Percentiles rank a stretch among this genome's conserved stretches.
These are phyloP conservation scores for Crocodylus rhombifer DNA, from an alignment of 2,797 vertebrate genomes.

Conservation along the genomic window DNA sequence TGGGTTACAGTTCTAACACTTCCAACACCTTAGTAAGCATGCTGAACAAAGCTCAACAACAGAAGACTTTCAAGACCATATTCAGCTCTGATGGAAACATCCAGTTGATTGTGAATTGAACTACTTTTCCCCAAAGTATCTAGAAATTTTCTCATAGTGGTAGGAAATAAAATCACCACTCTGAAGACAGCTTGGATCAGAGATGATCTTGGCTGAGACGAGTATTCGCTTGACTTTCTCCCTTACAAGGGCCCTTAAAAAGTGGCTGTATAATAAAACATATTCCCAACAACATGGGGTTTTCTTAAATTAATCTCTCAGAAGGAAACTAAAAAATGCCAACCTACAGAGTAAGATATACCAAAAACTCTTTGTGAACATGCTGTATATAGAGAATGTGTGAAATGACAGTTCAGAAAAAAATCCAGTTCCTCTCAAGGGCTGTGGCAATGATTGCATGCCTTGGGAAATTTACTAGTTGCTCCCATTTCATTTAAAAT, in stretches of 20 bases:
- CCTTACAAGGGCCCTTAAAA: background rate
- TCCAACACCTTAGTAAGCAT: too few species aligned
- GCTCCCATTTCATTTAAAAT: background rate
- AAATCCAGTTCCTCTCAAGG: background rate
- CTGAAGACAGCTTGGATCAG: background rate
- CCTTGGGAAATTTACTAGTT: background rate
- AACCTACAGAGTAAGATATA: background rate
- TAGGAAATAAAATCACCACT: too few species aligned
- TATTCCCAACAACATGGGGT: background rate
- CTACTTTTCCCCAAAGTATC: too few species aligned
- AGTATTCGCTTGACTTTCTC: background rate
- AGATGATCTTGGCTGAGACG: background rate
- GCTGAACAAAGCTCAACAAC: too few species aligned
- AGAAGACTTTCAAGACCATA: too few species aligned
- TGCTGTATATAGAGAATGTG: background rate
- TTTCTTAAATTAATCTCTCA: background rate
- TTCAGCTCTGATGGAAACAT: too few species aligned
- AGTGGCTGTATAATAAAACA: background rate
- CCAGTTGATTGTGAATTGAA: too few species aligned
- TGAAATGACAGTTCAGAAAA: background rate
- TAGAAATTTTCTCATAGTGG: too few species aligned
- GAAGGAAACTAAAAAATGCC: background rate
- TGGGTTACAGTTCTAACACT: too few species aligned
- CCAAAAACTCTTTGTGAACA: background rate
- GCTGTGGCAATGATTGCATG: background rate